These are phyloP conservation scores for Laothoe populi DNA, from an alignment of 2,888 invertebrate species.

Conservation along the genomic window DNA sequence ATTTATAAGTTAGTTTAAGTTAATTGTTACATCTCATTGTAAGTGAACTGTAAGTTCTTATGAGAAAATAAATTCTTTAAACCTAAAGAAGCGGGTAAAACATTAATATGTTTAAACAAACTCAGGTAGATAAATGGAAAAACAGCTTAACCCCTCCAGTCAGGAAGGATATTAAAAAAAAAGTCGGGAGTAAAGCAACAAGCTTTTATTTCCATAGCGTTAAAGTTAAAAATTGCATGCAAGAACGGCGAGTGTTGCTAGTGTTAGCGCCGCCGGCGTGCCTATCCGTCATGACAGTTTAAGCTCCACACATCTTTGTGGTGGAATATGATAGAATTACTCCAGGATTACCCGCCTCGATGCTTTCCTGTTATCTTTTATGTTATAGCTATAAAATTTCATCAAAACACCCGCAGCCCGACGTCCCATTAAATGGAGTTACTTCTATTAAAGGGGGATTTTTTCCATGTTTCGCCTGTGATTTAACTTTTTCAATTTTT, in stretches of 20 bases:
- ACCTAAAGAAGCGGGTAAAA: not conserved
- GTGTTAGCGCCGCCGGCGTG: too few relatives aligned
- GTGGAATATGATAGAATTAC: slow-evolving; percentile 16
- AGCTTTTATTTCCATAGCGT: too few relatives aligned
- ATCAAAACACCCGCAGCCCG: slow-evolving; percentile 4
- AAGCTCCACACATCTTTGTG: slow-evolving; percentile 1
- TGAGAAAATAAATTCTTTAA: not conserved
- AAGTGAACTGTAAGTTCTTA: too few relatives aligned
- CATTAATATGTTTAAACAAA: not conserved
- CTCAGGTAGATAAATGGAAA: not conserved
- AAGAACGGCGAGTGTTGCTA: too few relatives aligned
- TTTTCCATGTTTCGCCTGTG: slow-evolving; percentile 1
- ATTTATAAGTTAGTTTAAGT: too few relatives aligned
- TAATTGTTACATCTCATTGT: too few relatives aligned
- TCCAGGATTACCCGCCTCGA: not conserved
- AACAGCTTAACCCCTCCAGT: too few relatives aligned
- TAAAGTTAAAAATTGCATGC: too few relatives aligned
- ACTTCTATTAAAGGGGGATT: slow-evolving; percentile 17
- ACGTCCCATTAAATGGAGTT: slow-evolving; percentile 12
- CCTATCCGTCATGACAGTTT: too few relatives aligned
- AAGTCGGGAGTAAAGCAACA: too few relatives aligned
- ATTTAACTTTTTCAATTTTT: slow-evolving; percentile 16
- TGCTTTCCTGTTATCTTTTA: slow-evolving; percentile 17
- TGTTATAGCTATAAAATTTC: slow-evolving; percentile 21
- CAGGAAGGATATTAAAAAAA: too few relatives aligned